Base-by-base conservation (phyloP, 2,888 invertebrate species). In the Melikaiella ostensackeni region DNA sequence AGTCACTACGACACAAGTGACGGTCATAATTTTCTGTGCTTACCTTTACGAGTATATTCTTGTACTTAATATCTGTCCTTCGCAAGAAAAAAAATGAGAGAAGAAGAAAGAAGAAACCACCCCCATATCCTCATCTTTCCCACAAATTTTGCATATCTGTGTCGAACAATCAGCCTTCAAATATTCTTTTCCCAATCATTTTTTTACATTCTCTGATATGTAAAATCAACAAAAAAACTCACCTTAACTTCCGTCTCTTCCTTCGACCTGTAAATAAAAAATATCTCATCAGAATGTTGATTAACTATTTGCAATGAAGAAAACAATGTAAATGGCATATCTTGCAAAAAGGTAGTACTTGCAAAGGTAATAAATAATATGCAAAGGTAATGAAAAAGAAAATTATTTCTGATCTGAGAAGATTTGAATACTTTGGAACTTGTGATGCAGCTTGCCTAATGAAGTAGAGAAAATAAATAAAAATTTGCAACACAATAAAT, bases 71-170 rank as follows among this genome's bases (percentile, higher is more conserved):
- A 70, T 79, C 59, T 77, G 16, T 46, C 46, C 35, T 64, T 24
- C 13, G 27, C 74, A 27, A 30, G 74, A 74, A 80, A 76, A 35
- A 75, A 77, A 59, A 76, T 30, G 75, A 75, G 30, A 21, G 21
- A 70, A n/a, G 30, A 61, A 50, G 30, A 24, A 76, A 77, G 75
- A 76, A 75, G 78, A 75, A 70, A 75, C 74, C 70, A 80, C 77
- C 80, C 77, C 50, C 66, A 79, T 82, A 81, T 77, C 76, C 78
- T 79, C 81, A 82, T 83, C 83, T 79, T 75, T 74, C 79, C 82
- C 82, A 86, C 86, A 85, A 86, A 86, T 85, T 85, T 84, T 38
- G 74, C 84, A 82, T 83, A 84, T 86, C 84, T 82, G 79, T 82
- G 30, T 81, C 81, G 76, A 78, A 78, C 78, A 80, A 75, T 79